These are phyloP conservation scores for Helicoverpa zea DNA, from an alignment of 1,140 invertebrate species.

Conservation along the genomic window DNA sequence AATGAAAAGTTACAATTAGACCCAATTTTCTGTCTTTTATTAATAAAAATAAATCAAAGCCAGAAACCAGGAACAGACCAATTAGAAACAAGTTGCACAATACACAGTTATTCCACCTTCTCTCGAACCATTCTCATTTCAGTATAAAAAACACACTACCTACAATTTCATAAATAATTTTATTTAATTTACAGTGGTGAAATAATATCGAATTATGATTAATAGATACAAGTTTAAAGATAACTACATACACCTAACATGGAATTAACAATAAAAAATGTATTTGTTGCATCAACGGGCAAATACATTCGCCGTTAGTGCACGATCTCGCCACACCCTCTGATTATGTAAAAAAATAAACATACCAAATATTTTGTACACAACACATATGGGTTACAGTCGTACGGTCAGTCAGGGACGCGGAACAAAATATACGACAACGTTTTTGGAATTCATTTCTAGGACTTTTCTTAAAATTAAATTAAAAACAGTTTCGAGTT, in stretches of 20 bases:
- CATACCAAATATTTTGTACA: conserved; percentile 40
- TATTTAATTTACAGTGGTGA: conserved; percentile 71
- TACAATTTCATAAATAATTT: conserved; percentile 70
- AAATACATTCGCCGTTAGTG: conserved; percentile 10
- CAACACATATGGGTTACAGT: conserved; percentile 25
- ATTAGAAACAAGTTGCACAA: conserved; percentile 16
- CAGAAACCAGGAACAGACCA: not conserved
- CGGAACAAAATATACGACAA: conserved; percentile 39
- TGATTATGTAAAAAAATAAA: conserved; percentile 44
- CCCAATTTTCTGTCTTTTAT: no score
- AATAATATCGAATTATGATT: conserved; percentile 61
- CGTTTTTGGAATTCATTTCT: conserved; percentile 25
- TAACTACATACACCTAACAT: conserved; percentile 65
- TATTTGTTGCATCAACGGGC: conserved; percentile 58
- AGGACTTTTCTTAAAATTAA: not conserved
- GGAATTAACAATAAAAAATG: conserved; percentile 65
- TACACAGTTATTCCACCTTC: conserved; percentile 7
- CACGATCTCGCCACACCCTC: conserved; percentile 48
- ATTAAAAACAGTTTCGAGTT: not conserved
- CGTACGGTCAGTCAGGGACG: not conserved
- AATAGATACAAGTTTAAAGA: conserved; percentile 66
- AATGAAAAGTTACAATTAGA: no score
- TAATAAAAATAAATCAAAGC: no score
- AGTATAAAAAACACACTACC: conserved; percentile 63
- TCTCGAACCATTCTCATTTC: conserved; percentile 55